Conservation (phyloP, 2,888 invertebrate genomes). For the Halictus ligatus region DNA sequence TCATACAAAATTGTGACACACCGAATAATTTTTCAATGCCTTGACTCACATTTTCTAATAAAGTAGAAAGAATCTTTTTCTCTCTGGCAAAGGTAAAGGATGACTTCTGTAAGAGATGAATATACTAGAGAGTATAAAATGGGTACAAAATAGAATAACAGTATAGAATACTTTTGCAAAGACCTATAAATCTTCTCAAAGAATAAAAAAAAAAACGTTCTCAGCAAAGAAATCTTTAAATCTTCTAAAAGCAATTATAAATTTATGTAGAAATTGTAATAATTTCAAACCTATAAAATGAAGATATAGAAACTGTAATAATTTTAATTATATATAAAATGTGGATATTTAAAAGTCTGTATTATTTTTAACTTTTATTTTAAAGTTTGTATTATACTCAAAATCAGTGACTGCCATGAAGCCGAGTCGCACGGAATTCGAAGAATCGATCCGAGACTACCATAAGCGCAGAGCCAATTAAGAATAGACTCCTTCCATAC, state of each 20-base stretch:
- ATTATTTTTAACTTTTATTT: background rate
- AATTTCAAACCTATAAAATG: no score
- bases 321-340: background rate
- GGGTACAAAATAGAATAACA: no score
- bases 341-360: background rate
- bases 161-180: no score
- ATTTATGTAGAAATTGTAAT: no score
- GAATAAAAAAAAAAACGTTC: no score
- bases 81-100: background rate
- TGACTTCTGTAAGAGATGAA: no score
- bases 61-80: background rate
- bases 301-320: background rate
- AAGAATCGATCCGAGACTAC: background rate
- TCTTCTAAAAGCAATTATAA: no score
- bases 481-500: constrained; percentile 17
- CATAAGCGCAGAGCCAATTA: background rate
- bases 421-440: background rate
- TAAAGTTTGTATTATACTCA: background rate
- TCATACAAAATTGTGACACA: background rate
- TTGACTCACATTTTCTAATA: background rate
- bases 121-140: no score
- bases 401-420: background rate
- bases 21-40: background rate
- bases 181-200: no score
- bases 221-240: no score